Conservation (phyloP, 2,888 invertebrate species). For the Entomobrya multifasciata region DNA sequence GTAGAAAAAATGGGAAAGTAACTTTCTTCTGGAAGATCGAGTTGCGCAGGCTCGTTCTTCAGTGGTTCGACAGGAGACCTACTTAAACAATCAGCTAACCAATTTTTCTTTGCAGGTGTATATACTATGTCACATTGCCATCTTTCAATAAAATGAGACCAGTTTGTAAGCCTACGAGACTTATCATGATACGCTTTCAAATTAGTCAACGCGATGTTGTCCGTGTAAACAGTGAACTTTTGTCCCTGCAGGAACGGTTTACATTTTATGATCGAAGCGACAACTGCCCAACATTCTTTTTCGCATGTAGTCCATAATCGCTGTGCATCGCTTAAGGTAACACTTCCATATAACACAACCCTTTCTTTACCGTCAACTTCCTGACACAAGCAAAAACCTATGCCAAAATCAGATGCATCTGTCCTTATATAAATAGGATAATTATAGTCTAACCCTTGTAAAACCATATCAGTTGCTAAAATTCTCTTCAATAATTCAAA, state of each 20-base stretch:
- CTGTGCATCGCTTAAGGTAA: slow-evolving; percentile 46
- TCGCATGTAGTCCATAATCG: slow-evolving; percentile 24
- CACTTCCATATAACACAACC: slow-evolving; percentile 46
- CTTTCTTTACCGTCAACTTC: slow-evolving; percentile 40
- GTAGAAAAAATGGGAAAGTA: slow-evolving; percentile 34
- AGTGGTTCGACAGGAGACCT: too few species aligned
- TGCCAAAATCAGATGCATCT: slow-evolving; percentile 55
- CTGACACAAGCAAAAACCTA: slow-evolving; percentile 51
- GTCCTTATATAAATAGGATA: slow-evolving; percentile 42
- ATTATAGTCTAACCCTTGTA: slow-evolving; percentile 50
- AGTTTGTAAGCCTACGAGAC: slow-evolving; percentile 31
- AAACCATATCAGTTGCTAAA: slow-evolving; percentile 57
- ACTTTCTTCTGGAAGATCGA: not conserved
- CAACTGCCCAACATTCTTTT: slow-evolving; percentile 48
- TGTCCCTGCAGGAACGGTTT: too few species aligned
- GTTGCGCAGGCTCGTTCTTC: slow-evolving; percentile 13
- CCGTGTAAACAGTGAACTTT: slow-evolving; percentile 37
- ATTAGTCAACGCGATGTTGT: slow-evolving; percentile 44
- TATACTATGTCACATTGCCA: slow-evolving; percentile 54
- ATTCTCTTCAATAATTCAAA: too few species aligned
- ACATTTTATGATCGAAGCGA: too few species aligned
- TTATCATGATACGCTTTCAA: too few species aligned
- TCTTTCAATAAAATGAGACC: too few species aligned
- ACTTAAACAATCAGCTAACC: slow-evolving; percentile 61
- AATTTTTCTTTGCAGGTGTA: slow-evolving; percentile 42